Evolutionary conservation across 2,888 invertebrate species (phyloP), one percentile per base, ranked within the genome.

Genomic region (Drosophila imparisetae): DNA sequence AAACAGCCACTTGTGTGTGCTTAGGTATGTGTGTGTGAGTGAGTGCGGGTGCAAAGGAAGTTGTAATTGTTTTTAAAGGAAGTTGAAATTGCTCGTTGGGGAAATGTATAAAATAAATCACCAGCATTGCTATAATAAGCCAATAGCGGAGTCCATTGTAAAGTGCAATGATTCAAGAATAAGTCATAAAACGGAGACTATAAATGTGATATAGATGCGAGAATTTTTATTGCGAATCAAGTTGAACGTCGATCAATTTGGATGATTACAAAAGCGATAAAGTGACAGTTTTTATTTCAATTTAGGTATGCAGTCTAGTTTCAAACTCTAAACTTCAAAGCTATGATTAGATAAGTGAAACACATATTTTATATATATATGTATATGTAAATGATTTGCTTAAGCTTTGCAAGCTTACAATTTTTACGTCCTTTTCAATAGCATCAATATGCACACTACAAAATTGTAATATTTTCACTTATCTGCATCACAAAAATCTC

Each of bases 1-100:
- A 76, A 68, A 75, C 45, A 45, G 45, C 45, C 24, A 45, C 45
- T 45, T 45, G 21, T 45, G 45, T 45, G 21, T 24, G 21, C 45
- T 24, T 21, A 8, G 15, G 8, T 64, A 57, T 49, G 69, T 62
- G 10, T 67, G 52, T 57, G 30, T 34, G 24, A 50, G 61, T 45
- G 49, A 60, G 38, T 66, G 66, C 65, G 64, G 69, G 66, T 57
- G 57, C 59, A 60, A 52, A 72, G 86, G 90, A 86, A 81, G 86
- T 81, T 89, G 85, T 86, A 89, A 90, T 86, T 86, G 86, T 90
- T 89, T 90, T 89, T 75, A 84, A 89, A 86, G 90, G 90, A 90
- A 86, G 80, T 73, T 76, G 49, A 75, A 84, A 83, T 89, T 89
- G 89, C 74, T 89, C 90, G 69, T 86, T 85, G 83, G 85, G 85